Percentiles rank a stretch among this genome's conserved stretches.
Evolutionary conservation across 2,888 invertebrate genomes (phyloP).

Genomic region (Agrotis exclamationis): DNA sequence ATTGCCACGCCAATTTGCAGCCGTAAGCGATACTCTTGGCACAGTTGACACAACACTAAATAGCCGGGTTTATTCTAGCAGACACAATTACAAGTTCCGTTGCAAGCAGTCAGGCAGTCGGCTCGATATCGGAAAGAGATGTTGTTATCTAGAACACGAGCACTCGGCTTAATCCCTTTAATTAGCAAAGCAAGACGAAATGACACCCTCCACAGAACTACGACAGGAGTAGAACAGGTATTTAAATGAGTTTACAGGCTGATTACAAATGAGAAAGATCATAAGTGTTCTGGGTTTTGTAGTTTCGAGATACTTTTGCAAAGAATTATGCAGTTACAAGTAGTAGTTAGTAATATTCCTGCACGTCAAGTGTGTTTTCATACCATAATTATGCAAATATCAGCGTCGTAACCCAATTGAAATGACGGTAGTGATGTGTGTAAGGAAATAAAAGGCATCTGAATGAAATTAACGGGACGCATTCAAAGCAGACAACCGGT

Average conservation of each 20-base stretch:
- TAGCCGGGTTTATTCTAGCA: slow-evolving; percentile 67
- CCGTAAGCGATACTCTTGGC: slow-evolving; percentile 37
- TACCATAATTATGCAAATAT: background rate
- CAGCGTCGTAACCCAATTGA: slow-evolving; percentile 7
- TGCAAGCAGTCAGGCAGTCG: slow-evolving; percentile 55
- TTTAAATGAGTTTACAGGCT: slow-evolving; percentile 8
- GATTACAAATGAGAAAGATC: background rate
- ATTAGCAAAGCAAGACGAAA: slow-evolving; percentile 79
- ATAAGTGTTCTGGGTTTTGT: background rate
- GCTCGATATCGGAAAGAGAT: slow-evolving; percentile 74
- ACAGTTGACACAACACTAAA: slow-evolving; percentile 68
- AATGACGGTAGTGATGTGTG: slow-evolving; percentile 46
- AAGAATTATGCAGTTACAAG: background rate
- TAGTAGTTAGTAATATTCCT: background rate
- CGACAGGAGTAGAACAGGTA: slow-evolving; percentile 43
- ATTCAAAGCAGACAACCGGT: slow-evolving; percentile 83
- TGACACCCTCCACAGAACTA: slow-evolving; percentile 66
- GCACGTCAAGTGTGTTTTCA: background rate
- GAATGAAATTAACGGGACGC: slow-evolving; percentile 73
- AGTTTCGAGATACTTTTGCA: background rate
- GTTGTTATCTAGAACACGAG: slow-evolving; percentile 74
- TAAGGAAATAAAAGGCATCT: slow-evolving; percentile 67
- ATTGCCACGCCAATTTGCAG: slow-evolving; percentile 15
- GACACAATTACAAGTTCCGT: slow-evolving; percentile 75
- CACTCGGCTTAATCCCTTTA: slow-evolving; percentile 81